Evolutionary conservation across 23 tunicate genomes (phyloP).

Genomic region (Halocynthia aurantium): DNA sequence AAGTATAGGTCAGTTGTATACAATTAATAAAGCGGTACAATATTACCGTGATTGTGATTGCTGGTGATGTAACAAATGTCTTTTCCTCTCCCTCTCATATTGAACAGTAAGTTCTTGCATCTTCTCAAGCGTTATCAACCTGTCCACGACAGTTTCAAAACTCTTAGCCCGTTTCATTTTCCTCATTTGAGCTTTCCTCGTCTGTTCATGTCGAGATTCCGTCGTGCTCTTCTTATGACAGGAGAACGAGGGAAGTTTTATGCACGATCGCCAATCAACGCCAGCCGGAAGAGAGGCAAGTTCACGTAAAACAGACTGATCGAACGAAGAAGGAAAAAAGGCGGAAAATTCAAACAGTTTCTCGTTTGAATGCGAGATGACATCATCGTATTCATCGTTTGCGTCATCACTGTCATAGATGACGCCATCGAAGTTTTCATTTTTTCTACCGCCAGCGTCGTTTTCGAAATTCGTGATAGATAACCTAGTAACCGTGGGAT

Average conservation of each 20-base stretch:
- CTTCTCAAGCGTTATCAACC: slow-evolving; percentile 11
- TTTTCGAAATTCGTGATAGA: too few species aligned
- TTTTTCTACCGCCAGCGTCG: not conserved
- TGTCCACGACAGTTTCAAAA: slow-evolving; percentile 10
- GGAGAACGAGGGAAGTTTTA: not conserved
- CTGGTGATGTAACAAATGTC: not conserved
- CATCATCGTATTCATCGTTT: not conserved
- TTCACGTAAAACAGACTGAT: not conserved
- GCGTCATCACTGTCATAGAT: slow-evolving; percentile 8
- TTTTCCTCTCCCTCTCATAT: slow-evolving; percentile 20
- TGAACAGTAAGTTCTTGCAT: slow-evolving; percentile 8
- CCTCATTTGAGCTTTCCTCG: not conserved
- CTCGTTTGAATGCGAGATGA: not conserved
- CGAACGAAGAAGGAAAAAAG: slow-evolving; percentile 7
- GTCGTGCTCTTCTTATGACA: not conserved
- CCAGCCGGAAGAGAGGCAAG: slow-evolving; percentile 11
- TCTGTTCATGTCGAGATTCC: not conserved
- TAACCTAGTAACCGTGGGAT: too few species aligned
- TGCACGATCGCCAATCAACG: slow-evolving; percentile 15
- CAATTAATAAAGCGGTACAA: too few species aligned
- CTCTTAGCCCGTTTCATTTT: not conserved
- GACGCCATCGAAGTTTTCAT: slow-evolving; percentile 2
- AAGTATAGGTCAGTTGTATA: too few species aligned
- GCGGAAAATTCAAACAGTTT: slow-evolving; percentile 1
- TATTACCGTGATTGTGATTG: too few species aligned